Evolutionary conservation across 2,113 vertebrate species (phyloP), one percentile per base, ranked within the genome.

Genomic region (Suricata suricatta): DNA sequence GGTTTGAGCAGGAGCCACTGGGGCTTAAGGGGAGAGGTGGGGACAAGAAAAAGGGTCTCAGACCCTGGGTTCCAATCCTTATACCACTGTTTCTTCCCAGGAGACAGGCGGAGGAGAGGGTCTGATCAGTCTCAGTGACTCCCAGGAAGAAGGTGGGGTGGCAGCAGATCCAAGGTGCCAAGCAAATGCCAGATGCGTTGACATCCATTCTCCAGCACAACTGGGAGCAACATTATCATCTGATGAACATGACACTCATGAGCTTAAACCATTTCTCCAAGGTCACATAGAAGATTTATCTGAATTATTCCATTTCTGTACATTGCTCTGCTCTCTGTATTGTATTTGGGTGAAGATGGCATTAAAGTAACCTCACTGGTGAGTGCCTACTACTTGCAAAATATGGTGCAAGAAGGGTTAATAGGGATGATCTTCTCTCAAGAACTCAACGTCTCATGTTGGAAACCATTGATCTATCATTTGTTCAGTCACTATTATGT

Each of bases 1-100:
- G 96, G 92, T 98, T 98, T 98, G 97, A 98, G 97, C 97, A 97
- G 91, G 85, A 98, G 81, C 76, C 94, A 98, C 98, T 95, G 52
- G 96, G 96, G 96, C 97, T 97, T 95, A 96, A 93, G 97, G 97
- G 96, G 87, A 95, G 97, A 97, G 93, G 95, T 17, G 41, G 68
- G 47, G 19, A 52, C 7, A 63, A 83, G 33, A 47, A 41, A 47
- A 92, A 84, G 50, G 27, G 33, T 47, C 44, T 94, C 88, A 94
- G 19, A 35, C 13, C 89, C 97, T 92, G 92, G 74, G 93, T 96
- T 97, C 50, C 13, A 50, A 50, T 50, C 50, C 50, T 50, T 50
- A 13, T 50, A 50, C 13, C 50, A 50, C 13, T 47, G 44, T 13
- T 54, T 16, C 14, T 76, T 96, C 14, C 92, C 71, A 98, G 92